Base-by-base conservation (phyloP, 92 coral and sea anemone species). In the Bergia puertoricense region DNA sequence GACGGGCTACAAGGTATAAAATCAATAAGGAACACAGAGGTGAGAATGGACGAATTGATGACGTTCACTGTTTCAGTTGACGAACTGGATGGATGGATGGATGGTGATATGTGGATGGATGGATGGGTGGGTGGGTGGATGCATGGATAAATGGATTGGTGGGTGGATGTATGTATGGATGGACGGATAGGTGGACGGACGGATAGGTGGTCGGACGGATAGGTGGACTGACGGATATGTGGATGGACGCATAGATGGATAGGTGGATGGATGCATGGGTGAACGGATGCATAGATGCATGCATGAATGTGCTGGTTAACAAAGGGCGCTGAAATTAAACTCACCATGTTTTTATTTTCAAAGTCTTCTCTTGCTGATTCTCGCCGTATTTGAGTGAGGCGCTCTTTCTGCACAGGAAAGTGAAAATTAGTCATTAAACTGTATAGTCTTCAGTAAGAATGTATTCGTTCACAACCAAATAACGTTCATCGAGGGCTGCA, bases 281-380 rank as follows among this genome's bases (percentile, higher is more conserved):
- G 74, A 0, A 20, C n/a, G 74, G 8, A 20, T n/a, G 74, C 30
- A 30, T 30, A 30, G 30, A 30, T 30, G 30, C 30, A 30, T 30
- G 23, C 8, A 8, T 4, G 54, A 48, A 48, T 48, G 54, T 48
- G 54, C 8, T 4, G 54, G 54, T 8, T 30, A 30, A 30, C 30
- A 30, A 48, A 48, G 4, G 76, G 41, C 41, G 11, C 6, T 30
- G 14, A 76, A 76, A 22, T 44, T 14, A 41, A 2, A 73, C 96
- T 79, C 51, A 96, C 99, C 99, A 92, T 91, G 82, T 94, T 97
- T 92, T 92, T 90, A 79, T 95, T 92, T 88, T 97, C 99, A 81
- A 91, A 94, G 39, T 97, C 99, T 88, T 97, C 99, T 88, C 91
- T 90, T 3, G 97, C 95, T 9, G 98, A 93, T 56, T 97, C 99